Percentiles rank a stretch among this genome's conserved stretches.
Evolutionary conservation across 2,888 invertebrate genomes (phyloP).

Genomic region (Andricus quercusramuli): DNA sequence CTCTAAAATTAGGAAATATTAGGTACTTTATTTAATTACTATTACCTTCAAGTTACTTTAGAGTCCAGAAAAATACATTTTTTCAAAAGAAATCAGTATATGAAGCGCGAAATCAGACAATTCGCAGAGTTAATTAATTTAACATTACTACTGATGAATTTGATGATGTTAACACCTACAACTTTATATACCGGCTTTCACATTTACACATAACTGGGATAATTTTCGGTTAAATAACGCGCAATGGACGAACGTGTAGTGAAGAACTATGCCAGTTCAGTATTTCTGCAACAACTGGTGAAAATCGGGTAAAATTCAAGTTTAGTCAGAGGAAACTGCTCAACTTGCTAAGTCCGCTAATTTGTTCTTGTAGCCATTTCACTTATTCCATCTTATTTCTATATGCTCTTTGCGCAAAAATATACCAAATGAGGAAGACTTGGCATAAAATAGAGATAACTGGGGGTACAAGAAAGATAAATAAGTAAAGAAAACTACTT

Average conservation of each 20-base stretch:
- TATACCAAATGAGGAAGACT: background rate
- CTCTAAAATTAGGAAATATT: too few species aligned
- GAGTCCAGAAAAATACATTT: too few species aligned
- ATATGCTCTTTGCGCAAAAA: background rate
- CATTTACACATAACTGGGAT: background rate
- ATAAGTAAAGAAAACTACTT: too few species aligned
- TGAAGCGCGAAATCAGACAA: background rate
- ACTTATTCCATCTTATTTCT: background rate
- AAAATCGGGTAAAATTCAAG: conserved; percentile 8
- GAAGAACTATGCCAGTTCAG: background rate
- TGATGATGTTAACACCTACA: background rate
- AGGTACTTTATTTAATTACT: too few species aligned
- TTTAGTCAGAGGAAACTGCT: background rate
- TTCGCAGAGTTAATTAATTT: background rate
- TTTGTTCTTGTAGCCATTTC: background rate
- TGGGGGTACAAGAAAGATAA: too few species aligned
- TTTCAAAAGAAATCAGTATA: too few species aligned
- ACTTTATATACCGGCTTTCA: background rate
- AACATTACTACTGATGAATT: background rate
- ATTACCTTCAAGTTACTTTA: too few species aligned
- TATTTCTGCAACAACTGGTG: background rate
- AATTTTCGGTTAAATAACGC: background rate
- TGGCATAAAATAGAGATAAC: too few species aligned
- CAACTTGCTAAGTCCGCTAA: background rate
- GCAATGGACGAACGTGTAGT: background rate